Evolutionary conservation across 2,113 vertebrate species (phyloP).

Genomic region (Calypte anna): DNA sequence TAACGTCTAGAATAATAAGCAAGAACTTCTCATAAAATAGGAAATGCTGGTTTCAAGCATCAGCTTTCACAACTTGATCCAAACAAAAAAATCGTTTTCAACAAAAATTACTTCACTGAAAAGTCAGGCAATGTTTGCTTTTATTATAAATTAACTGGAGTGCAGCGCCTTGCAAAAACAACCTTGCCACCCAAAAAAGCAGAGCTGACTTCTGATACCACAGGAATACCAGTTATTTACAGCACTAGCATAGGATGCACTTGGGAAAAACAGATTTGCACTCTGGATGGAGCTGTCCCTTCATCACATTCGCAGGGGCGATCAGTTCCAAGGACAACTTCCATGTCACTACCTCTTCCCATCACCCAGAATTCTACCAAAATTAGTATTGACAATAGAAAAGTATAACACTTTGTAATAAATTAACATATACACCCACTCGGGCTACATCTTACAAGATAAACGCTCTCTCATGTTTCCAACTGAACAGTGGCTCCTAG

Average conservation of each 20-base stretch:
- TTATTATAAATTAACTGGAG: slow-evolving; percentile 61
- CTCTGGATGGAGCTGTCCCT: neutral
- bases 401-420: slow-evolving; percentile 58
- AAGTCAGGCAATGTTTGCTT: slow-evolving; percentile 12
- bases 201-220: slow-evolving; percentile 26
- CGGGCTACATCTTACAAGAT: neutral
- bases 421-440: slow-evolving; percentile 16
- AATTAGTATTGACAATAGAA: neutral
- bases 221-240: slow-evolving; percentile 17
- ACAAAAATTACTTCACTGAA: slow-evolving; percentile 6
- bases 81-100: neutral
- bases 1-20: neutral
- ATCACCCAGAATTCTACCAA: neutral
- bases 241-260: neutral
- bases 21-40: neutral
- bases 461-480: neutral
- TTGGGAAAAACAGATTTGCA: neutral
- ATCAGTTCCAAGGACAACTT: slow-evolving; percentile 15
- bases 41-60: neutral
- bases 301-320: neutral
- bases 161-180: neutral
- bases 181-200: slow-evolving; percentile 29
- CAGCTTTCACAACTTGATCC: neutral
- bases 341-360: neutral
- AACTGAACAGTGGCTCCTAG: neutral